Evolutionary conservation across 2,888 invertebrate genomes (phyloP).

Genomic region (Troides helena): DNA sequence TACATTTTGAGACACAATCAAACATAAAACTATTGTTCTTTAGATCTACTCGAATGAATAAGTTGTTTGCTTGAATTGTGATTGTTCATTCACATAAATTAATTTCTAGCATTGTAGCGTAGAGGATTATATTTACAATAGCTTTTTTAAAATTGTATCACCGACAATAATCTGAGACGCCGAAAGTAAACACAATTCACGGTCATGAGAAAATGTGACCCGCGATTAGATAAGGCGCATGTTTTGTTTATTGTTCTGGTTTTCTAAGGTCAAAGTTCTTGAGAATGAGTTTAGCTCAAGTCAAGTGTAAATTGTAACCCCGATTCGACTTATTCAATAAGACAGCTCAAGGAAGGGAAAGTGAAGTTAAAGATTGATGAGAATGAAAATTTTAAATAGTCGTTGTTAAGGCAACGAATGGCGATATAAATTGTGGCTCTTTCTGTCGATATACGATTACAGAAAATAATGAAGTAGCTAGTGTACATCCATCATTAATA

Average conservation of each 20-base stretch:
- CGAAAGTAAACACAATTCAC: conserved; percentile 38
- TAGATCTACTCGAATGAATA: too few species aligned
- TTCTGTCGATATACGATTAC: too few species aligned
- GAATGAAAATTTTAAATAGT: too few species aligned
- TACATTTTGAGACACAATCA: too few species aligned
- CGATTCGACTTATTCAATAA: not conserved
- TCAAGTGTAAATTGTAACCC: conserved; percentile 12
- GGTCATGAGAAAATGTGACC: conserved; percentile 49
- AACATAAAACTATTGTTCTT: too few species aligned
- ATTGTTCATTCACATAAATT: conserved; percentile 5
- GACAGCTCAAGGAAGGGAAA: conserved; percentile 9
- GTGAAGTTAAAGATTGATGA: not conserved
- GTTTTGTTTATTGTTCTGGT: conserved; percentile 30
- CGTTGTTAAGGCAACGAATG: too few species aligned
- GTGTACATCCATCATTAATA: too few species aligned
- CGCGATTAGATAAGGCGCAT: conserved; percentile 24
- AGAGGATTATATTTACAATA: conserved; percentile 2
- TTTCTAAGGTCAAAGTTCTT: conserved; percentile 31
- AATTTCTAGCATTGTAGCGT: conserved; percentile 2
- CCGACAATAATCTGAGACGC: conserved; percentile 24
- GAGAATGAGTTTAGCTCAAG: conserved; percentile 26
- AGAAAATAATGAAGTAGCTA: too few species aligned
- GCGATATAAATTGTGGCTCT: too few species aligned
- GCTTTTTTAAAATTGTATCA: conserved; percentile 14
- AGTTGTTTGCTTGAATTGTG: not conserved